Evolutionary conservation across 2,888 invertebrate species (phyloP).

Genomic region (Philaethria dido): DNA sequence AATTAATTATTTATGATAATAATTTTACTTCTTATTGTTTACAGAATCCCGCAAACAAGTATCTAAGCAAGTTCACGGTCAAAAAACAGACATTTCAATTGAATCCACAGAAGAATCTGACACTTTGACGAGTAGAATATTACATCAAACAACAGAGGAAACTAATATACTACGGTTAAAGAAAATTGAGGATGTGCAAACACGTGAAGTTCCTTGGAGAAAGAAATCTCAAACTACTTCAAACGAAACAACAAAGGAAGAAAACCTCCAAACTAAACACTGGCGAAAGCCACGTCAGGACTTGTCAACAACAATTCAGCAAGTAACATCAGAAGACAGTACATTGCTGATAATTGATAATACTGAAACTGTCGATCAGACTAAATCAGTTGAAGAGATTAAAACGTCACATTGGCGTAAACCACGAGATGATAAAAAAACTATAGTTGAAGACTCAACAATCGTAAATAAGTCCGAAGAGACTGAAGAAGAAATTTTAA

Average conservation of each 20-base stretch:
- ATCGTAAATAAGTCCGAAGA: slow-evolving; percentile 6
- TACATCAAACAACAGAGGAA: slow-evolving; percentile 70
- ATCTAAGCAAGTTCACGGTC: slow-evolving; percentile 57
- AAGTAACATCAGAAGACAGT: slow-evolving; percentile 46
- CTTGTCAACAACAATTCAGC: slow-evolving; percentile 40
- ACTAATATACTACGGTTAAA: slow-evolving; percentile 67
- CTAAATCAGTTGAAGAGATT: slow-evolving; percentile 23
- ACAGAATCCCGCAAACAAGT: slow-evolving; percentile 63
- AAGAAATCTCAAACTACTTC: slow-evolving; percentile 50
- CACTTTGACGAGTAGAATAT: slow-evolving; percentile 51
- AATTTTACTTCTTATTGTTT: slow-evolving; percentile 21
- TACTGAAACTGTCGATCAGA: slow-evolving; percentile 39
- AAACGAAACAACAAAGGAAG: slow-evolving; percentile 43
- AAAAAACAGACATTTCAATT: slow-evolving; percentile 57
- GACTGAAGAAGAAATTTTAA: slow-evolving; percentile 29
- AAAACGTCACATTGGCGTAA: slow-evolving; percentile 26
- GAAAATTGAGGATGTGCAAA: slow-evolving; percentile 61
- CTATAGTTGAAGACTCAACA: background rate
- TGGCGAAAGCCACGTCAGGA: slow-evolving; percentile 55
- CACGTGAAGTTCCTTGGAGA: slow-evolving; percentile 71
- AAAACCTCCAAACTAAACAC: slow-evolving; percentile 51
- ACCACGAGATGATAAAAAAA: slow-evolving; percentile 7
- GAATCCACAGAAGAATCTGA: slow-evolving; percentile 50
- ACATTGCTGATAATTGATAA: slow-evolving; percentile 47
- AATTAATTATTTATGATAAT: background rate